Conservation (phyloP, 2,888 invertebrate genomes). For the Aspidiotus destructor region DNA sequence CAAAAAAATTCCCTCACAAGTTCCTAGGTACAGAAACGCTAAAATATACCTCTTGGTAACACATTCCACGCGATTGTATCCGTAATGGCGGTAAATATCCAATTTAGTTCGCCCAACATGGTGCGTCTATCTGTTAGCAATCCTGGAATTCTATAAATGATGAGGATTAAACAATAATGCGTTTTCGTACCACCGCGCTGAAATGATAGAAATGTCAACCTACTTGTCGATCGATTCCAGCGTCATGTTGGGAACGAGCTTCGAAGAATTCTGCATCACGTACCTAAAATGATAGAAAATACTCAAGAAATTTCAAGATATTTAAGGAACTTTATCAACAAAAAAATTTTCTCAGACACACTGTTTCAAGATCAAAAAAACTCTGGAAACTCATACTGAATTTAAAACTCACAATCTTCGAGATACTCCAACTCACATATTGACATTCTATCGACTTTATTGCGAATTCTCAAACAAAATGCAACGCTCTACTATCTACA, state of each 20-base stretch:
- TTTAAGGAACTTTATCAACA: slow-evolving; percentile 7
- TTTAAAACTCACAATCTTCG: too few species aligned
- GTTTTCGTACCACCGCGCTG: slow-evolving; percentile 17
- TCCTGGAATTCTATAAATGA: slow-evolving; percentile 71
- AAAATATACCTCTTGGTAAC: slow-evolving; percentile 61
- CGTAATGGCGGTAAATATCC: slow-evolving; percentile 99
- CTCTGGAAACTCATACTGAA: too few species aligned
- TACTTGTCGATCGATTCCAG: slow-evolving; percentile 84
- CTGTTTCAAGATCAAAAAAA: not conserved
- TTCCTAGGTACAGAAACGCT: too few species aligned
- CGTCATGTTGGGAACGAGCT: slow-evolving; percentile 70
- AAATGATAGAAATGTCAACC: slow-evolving; percentile 40
- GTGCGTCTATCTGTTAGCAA: slow-evolving; percentile 87
- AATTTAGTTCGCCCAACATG: slow-evolving; percentile 96
- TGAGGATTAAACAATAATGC: slow-evolving; percentile 11
- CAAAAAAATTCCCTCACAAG: too few species aligned
- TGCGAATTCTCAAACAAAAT: too few species aligned
- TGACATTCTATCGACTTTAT: too few species aligned
- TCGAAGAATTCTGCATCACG: slow-evolving; percentile 71
- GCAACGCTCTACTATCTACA: too few species aligned
- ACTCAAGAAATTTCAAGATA: slow-evolving; percentile 6
- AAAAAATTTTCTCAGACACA: not conserved
- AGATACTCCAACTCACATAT: too few species aligned
- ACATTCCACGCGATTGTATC: slow-evolving; percentile 99
- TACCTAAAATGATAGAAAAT: slow-evolving; percentile 47